phyloP scores from a whole-genome alignment of 2,797 vertebrate species.

The Sandelia bainsii region DNA sequence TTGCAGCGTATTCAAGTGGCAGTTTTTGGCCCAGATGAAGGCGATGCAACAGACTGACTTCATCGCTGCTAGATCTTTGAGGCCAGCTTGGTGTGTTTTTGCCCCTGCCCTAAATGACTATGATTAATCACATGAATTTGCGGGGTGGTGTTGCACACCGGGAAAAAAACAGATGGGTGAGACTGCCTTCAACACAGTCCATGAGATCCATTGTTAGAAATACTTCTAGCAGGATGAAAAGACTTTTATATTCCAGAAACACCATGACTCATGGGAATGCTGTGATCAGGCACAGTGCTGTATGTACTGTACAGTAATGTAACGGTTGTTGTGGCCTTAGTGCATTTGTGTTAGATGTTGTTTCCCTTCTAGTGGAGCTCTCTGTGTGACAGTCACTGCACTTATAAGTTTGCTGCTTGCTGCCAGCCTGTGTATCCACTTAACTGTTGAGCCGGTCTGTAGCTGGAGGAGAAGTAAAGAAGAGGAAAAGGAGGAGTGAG shows the following conservation, averaged over 20 bases:
- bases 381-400: constrained; percentile 27
- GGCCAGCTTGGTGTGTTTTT: too few relatives aligned
- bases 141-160: neutral
- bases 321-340: constrained; percentile 39
- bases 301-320: constrained; percentile 31
- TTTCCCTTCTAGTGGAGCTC: constrained; percentile 28
- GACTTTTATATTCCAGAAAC: constrained; percentile 30
- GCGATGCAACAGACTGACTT: too few relatives aligned
- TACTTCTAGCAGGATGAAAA: constrained; percentile 36
- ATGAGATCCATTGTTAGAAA: constrained; percentile 8
- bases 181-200: neutral
- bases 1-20: too few relatives aligned
- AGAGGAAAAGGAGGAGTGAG: constrained; percentile 31
- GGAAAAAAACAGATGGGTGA: neutral
- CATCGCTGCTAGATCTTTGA: too few relatives aligned
- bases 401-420: constrained; percentile 31
- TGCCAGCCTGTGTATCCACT: constrained; percentile 42
- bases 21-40: too few relatives aligned
- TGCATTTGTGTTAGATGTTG: constrained; percentile 31
- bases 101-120: neutral
- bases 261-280: constrained; percentile 29
- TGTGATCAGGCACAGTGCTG: constrained; percentile 33
- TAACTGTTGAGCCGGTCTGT: constrained; percentile 33
- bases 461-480: constrained; percentile 33
- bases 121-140: neutral